phyloP scores from a whole-genome alignment of 2,113 vertebrate genomes.

The chimpanzee (Pan troglodytes) region NHGRI_mPanTro3-v2.1_pri NC_072403.2:157344001-157344500 shows the following conservation, averaged over 20 bases:
- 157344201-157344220: background rate
- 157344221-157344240: background rate
- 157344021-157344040: no score
- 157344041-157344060: no score
- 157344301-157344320: background rate
- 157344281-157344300: background rate
- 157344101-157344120: background rate
- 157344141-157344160: background rate
- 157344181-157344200: background rate
- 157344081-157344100: background rate
- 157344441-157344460: background rate
- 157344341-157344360: slow-evolving; percentile 23
- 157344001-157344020: no score
- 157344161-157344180: background rate
- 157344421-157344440: background rate
- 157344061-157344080: no score
- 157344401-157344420: background rate
- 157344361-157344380: background rate
- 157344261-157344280: background rate
- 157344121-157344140: background rate
- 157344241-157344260: background rate
- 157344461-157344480: background rate
- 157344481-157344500: background rate
- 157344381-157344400: background rate
- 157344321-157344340: background rate